Evolutionary conservation across 1,140 invertebrate genomes (phyloP).

Genomic region (Hirudo medicinalis): DNA sequence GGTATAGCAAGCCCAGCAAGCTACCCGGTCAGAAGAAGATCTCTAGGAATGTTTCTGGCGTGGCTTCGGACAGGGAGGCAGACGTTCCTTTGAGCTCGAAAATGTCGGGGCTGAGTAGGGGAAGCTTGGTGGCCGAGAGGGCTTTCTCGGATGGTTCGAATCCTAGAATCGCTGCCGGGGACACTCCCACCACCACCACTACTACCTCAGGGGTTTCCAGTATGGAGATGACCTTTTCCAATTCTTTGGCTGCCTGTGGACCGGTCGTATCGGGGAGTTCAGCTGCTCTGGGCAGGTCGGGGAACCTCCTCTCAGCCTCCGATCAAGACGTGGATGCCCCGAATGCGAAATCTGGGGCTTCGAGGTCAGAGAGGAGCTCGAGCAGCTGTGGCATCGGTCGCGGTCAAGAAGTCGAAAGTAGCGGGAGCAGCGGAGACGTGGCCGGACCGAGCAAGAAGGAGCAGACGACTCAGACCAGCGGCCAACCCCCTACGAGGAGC

Average conservation of each 20-base stretch:
- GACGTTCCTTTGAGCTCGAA: neutral
- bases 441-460: too few species aligned
- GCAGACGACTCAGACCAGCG: too few species aligned
- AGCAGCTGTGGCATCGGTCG: neutral
- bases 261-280: neutral
- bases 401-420: neutral
- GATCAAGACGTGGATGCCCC: neutral
- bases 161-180: neutral
- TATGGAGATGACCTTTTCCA: slow-evolving; percentile 16
- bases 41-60: slow-evolving; percentile 40
- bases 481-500: too few species aligned
- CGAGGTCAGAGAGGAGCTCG: neutral
- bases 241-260: slow-evolving; percentile 3
- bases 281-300: neutral
- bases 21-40: neutral
- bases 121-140: neutral
- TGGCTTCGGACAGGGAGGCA: neutral
- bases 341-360: neutral
- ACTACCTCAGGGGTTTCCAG: slow-evolving; percentile 17
- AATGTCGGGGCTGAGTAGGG: neutral
- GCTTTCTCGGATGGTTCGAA: neutral
- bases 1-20: neutral
- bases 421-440: slow-evolving; percentile 3
- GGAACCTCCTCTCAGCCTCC: neutral
- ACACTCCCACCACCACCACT: neutral